Evolutionary conservation across 2,888 invertebrate species (phyloP).

Genomic region (Matsumyia berberina): DNA sequence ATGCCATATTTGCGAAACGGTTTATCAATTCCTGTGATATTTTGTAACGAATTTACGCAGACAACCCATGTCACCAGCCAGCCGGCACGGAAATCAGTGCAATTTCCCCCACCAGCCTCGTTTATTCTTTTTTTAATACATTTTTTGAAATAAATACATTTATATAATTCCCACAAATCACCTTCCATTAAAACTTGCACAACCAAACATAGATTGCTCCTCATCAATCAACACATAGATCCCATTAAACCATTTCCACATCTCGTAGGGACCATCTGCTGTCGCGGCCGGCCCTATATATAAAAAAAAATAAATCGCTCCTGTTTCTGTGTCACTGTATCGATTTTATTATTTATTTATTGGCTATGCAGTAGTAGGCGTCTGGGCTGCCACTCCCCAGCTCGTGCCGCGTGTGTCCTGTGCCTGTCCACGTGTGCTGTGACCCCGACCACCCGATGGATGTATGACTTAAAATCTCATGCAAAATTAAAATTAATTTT

Average conservation of each 20-base stretch:
- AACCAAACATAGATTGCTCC: conserved; percentile 31
- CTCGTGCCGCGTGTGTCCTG: conserved; percentile 15
- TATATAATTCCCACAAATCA: conserved; percentile 48
- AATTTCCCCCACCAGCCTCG: conserved; percentile 1
- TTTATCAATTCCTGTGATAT: background rate
- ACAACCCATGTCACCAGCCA: background rate
- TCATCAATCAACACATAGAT: conserved; percentile 60
- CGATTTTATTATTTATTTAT: conserved; percentile 53
- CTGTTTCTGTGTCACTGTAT: conserved; percentile 46
- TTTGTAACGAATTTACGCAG: background rate
- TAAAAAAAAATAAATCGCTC: conserved; percentile 38
- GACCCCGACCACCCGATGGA: conserved; percentile 17
- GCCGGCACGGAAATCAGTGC: background rate
- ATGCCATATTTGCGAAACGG: background rate
- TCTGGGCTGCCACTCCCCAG: background rate
- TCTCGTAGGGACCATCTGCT: conserved; percentile 42
- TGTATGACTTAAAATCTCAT: conserved; percentile 56
- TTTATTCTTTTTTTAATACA: background rate
- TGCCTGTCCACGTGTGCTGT: conserved; percentile 13
- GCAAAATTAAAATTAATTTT: conserved; percentile 69
- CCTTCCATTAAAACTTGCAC: conserved; percentile 35
- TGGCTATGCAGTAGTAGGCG: conserved; percentile 49
- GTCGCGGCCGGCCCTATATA: conserved; percentile 15
- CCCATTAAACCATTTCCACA: conserved; percentile 27
- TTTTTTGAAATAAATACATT: conserved; percentile 46